Conservation (phyloP, 2,113 vertebrate genomes). For the Macquaria australasica region DNA sequence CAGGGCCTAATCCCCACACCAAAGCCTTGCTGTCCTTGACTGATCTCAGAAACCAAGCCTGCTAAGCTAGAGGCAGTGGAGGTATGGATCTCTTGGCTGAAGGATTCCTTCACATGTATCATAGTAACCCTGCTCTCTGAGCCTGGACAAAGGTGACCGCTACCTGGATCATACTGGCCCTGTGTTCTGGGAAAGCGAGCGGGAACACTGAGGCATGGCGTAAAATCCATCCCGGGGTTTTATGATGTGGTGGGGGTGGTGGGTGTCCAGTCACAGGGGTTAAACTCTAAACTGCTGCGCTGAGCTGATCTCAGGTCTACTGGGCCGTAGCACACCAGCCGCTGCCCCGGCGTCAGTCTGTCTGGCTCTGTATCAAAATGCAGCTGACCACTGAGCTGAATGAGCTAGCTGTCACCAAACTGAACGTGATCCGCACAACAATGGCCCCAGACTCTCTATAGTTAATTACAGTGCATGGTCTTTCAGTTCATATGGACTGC, state of each 20-base stretch:
- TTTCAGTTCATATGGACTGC: constrained; percentile 39
- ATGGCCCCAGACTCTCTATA: constrained; percentile 44
- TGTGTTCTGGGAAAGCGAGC: constrained; percentile 32
- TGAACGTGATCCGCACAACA: constrained; percentile 74
- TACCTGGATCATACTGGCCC: constrained; percentile 49
- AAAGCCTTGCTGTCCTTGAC: constrained; percentile 72
- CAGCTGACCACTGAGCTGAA: constrained; percentile 78
- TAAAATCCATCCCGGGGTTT: constrained; percentile 23
- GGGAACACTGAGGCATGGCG: constrained; percentile 32
- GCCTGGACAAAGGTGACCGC: constrained; percentile 52
- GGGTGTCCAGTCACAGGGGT: constrained; percentile 56
- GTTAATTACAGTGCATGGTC: constrained; percentile 68
- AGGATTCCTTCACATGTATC: constrained; percentile 57
- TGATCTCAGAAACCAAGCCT: constrained; percentile 67
- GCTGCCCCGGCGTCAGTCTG: constrained; percentile 56
- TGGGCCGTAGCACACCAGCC: constrained; percentile 52
- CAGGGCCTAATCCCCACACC: constrained; percentile 61
- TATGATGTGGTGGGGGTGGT: constrained; percentile 31
- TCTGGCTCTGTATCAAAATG: constrained; percentile 75
- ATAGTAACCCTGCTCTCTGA: constrained; percentile 48
- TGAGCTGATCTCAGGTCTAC: constrained; percentile 68
- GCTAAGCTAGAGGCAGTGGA: constrained; percentile 57
- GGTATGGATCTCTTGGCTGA: constrained; percentile 52
- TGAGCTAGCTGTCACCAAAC: constrained; percentile 73
- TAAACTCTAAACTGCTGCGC: constrained; percentile 72